These are phyloP conservation scores for Tupiocoris notatus DNA, from an alignment of 2,888 invertebrate genomes.

Conservation along the genomic window DNA sequence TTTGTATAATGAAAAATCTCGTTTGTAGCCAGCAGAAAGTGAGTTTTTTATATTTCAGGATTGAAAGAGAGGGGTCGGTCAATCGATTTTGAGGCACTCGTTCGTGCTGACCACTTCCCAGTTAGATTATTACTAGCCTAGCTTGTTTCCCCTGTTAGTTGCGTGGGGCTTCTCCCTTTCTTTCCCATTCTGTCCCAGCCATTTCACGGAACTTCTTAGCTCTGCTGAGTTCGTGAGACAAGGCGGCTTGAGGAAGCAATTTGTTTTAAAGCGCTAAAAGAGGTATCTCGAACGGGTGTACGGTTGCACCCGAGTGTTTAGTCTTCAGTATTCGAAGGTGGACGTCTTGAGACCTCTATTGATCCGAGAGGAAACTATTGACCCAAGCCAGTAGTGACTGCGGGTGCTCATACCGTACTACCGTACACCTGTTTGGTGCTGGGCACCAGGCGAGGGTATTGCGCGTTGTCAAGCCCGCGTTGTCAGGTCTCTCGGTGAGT, in stretches of 20 bases:
- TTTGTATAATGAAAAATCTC: no score
- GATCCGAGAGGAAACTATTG: background rate
- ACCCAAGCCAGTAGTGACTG: background rate
- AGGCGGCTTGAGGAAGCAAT: background rate
- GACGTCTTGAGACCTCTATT: background rate
- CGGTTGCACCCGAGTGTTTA: background rate
- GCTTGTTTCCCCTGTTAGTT: background rate
- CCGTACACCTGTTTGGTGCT: background rate
- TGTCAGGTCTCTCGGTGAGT: background rate
- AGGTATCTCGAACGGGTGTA: background rate
- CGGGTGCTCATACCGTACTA: background rate
- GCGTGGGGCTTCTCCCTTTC: background rate
- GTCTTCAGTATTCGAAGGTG: background rate
- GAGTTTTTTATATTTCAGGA: no score
- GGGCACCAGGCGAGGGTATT: no score
- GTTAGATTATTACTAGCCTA: background rate
- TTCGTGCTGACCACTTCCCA: background rate
- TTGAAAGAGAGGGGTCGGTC: background rate
- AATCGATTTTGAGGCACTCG: background rate
- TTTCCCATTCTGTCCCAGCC: background rate
- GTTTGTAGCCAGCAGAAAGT: no score
- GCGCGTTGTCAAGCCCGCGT: no score
- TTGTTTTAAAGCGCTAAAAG: background rate
- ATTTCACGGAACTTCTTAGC: background rate
- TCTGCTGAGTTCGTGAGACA: background rate